These are phyloP conservation scores for Cyanistes caeruleus DNA, from an alignment of 2,113 vertebrate genomes.

Conservation along the genomic window DNA sequence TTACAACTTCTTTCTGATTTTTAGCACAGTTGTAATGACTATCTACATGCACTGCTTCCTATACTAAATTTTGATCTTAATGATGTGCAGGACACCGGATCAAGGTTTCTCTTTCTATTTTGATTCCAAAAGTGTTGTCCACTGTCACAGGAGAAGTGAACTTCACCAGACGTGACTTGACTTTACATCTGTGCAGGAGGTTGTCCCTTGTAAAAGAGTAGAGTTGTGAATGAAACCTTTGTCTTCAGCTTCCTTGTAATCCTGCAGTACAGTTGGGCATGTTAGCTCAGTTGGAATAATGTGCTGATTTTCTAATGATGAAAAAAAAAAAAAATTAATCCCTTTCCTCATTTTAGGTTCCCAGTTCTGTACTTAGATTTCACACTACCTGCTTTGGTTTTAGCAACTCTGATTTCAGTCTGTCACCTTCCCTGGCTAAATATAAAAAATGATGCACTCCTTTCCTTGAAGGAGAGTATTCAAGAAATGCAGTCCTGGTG, in stretches of 20 bases:
- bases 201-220: conserved; percentile 84
- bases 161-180: conserved; percentile 83
- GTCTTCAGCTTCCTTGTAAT: conserved; percentile 80
- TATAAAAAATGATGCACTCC: conserved; percentile 63
- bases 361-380: conserved; percentile 73
- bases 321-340: conserved; percentile 71
- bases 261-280: conserved; percentile 69
- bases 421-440: conserved; percentile 59
- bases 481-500: conserved; percentile 74
- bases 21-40: conserved; percentile 11
- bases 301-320: conserved; percentile 76
- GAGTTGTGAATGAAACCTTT: conserved; percentile 86
- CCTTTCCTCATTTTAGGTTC: conserved; percentile 64
- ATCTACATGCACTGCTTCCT: neutral
- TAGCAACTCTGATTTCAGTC: conserved; percentile 70
- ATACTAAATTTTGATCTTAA: conserved; percentile 45
- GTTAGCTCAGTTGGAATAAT: conserved; percentile 81
- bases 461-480: conserved; percentile 69
- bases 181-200: conserved; percentile 83
- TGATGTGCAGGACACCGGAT: neutral
- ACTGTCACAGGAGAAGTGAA: conserved; percentile 71
- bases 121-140: conserved; percentile 31
- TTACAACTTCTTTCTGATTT: neutral
- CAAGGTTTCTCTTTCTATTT: conserved; percentile 18
- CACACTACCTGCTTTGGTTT: conserved; percentile 71